A percentile compares a stretch with the other conserved stretches of the same genome.
phyloP scores from a whole-genome alignment of 2,113 vertebrate species.

The Vulpes vulpes region DNA sequence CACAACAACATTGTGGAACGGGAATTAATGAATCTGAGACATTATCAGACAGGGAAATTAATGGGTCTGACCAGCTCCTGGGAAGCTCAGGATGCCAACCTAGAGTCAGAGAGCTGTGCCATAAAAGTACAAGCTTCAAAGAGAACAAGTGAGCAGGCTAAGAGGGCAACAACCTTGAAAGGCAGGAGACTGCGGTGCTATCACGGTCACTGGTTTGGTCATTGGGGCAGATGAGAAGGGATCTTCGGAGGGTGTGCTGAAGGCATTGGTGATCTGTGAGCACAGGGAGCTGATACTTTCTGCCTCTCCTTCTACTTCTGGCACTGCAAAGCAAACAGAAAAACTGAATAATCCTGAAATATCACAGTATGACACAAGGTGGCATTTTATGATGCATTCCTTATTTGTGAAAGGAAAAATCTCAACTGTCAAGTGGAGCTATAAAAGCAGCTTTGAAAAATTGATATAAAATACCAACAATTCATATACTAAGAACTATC shows the following conservation, averaged over 20 bases:
- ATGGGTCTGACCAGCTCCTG: neutral
- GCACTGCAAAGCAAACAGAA: slow-evolving; percentile 88
- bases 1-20: neutral
- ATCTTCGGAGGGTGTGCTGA: slow-evolving; percentile 95
- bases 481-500: neutral
- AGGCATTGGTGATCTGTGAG: slow-evolving; percentile 97
- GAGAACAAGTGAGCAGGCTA: slow-evolving; percentile 30
- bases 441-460: slow-evolving; percentile 50
- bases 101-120: slow-evolving; percentile 69
- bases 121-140: slow-evolving; percentile 64
- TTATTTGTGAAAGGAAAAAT: neutral
- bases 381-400: neutral
- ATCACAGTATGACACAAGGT: neutral
- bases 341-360: neutral
- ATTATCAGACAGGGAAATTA: neutral
- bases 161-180: slow-evolving; percentile 92
- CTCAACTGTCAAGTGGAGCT: neutral
- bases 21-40: neutral
- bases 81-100: slow-evolving; percentile 14
- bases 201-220: slow-evolving; percentile 90
- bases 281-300: slow-evolving; percentile 99
- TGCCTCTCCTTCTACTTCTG: slow-evolving; percentile 95
- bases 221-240: slow-evolving; percentile 97
- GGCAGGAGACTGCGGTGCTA: slow-evolving; percentile 94
- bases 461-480: slow-evolving; percentile 19